phyloP scores from a whole-genome alignment of 2,797 vertebrate species.

The Clamator glandarius region DNA sequence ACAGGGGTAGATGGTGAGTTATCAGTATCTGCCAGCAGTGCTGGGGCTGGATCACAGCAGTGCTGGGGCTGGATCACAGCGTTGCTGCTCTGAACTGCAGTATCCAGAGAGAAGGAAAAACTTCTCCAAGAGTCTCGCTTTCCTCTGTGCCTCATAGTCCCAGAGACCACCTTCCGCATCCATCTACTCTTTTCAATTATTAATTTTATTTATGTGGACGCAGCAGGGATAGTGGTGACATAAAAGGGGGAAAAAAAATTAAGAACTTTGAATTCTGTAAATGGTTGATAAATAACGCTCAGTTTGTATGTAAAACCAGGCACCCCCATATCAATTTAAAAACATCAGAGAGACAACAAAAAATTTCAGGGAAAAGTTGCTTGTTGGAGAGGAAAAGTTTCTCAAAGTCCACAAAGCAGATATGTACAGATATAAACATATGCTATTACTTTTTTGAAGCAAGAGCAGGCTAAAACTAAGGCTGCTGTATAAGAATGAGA shows the following conservation, averaged over 20 bases:
- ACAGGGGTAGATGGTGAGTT: not conserved
- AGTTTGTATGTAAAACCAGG: not conserved
- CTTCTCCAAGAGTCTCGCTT: not conserved
- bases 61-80: not conserved
- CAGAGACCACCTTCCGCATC: not conserved
- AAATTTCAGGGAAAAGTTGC: not conserved
- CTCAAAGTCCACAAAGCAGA: not conserved
- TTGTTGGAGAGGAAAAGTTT: not conserved
- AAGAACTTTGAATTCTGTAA: not conserved
- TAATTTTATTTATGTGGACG: not conserved
- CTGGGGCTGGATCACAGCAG: not conserved
- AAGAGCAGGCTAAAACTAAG: not conserved
- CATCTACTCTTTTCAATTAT: not conserved
- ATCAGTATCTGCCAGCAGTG: not conserved
- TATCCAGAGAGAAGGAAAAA: not conserved
- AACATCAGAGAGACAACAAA: not conserved
- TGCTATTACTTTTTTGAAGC: not conserved
- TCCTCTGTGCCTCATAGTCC: not conserved
- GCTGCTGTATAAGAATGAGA: not conserved
- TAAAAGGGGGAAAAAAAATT: not conserved
- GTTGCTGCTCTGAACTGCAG: not conserved
- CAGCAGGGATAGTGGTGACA: not conserved
- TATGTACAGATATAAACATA: not conserved
- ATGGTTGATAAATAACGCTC: not conserved
- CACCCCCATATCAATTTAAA: not conserved